Base-by-base conservation (phyloP, 2,888 invertebrate genomes). In the Melinaea menophilus region DNA sequence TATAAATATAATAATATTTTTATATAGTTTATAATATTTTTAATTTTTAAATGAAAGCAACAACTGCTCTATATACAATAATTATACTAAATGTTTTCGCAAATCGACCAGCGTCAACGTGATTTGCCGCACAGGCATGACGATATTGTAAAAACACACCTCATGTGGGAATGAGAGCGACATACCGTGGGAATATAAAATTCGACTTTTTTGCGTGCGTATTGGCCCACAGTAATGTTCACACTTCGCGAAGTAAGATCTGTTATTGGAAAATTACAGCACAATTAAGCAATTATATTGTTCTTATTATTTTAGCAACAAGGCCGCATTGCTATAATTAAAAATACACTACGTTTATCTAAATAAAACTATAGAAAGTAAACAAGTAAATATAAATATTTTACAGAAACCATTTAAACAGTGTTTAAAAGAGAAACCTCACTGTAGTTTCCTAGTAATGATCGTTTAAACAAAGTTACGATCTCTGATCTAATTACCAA, bases 81-180 rank as follows among this genome's bases (percentile, higher is more conserved):
- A 41, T 41, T 41, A 41, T 41, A 9, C 11, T 41, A 41, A 41
- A 51, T 5, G 31, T n/a, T 5, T 31, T 51, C 51, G 51, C 31
- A 51, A 51, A 51, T 9, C 77, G 76, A 74, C 85, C 85, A 85
- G 84, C 86, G 71, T 79, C 71, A 70, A 77, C 77, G 79, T 78
- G 78, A 81, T 80, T 80, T 80, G 75, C 74, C 75, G 78, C 85
- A 82, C 86, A 84, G 79, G 83, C 78, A 74, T 75, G 76, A 81
- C 79, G 79, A 75, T 78, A 84, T 82, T 82, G 78, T 77, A 78
- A 81, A 78, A 79, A 80, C 73, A 76, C 74, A 79, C 78, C 77
- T 78, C 78, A 78, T 84, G 85, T 88, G 88, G 80, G 89, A 89
- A 89, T 76, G 78, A 76, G 88, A 80, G 79, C 88, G 82, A 72